Conservation (phyloP, 2,113 vertebrate species). For the Nothobranchius kuhntae region DNA sequence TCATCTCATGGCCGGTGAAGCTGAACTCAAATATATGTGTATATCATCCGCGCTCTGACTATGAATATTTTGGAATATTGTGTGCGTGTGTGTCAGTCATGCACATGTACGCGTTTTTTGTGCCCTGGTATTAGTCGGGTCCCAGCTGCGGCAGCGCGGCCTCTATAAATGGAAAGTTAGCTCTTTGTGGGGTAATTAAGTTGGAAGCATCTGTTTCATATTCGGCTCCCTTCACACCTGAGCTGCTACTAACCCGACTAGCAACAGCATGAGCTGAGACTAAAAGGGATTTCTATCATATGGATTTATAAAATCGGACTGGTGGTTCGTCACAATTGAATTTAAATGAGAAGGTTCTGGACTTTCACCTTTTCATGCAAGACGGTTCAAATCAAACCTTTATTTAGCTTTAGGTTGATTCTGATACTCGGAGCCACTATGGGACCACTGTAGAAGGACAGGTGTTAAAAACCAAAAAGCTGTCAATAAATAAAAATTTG, state of each 20-base stretch:
- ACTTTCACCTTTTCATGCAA: not conserved
- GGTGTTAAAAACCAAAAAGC: too few relatives aligned
- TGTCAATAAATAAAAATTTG: not conserved
- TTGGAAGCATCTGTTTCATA: constrained; percentile 63
- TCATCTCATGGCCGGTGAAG: too few relatives aligned
- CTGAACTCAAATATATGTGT: too few relatives aligned
- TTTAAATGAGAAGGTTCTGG: not conserved
- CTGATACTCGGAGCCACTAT: too few relatives aligned
- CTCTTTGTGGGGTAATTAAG: constrained; percentile 72
- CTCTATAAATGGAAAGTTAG: constrained; percentile 67
- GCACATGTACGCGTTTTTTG: constrained; percentile 25
- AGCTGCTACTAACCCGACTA: constrained; percentile 42
- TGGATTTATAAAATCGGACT: not conserved
- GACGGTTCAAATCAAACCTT: not conserved
- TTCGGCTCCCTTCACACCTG: constrained; percentile 54
- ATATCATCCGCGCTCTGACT: constrained; percentile 15
- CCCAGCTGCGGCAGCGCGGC: constrained; percentile 68
- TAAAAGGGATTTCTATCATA: not conserved
- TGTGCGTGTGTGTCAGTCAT: constrained; percentile 17
- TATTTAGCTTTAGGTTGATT: too few relatives aligned
- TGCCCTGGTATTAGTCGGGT: constrained; percentile 51
- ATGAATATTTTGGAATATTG: constrained; percentile 70
- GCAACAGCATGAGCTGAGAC: constrained; percentile 5
- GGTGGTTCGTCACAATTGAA: not conserved
- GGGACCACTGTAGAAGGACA: too few relatives aligned